Evolutionary conservation across 30 jellyfish, hydroid and myxozoan genomes (phyloP), one percentile per base, ranked within the genome.

Genomic region (Cassiopea andromeda): DNA sequence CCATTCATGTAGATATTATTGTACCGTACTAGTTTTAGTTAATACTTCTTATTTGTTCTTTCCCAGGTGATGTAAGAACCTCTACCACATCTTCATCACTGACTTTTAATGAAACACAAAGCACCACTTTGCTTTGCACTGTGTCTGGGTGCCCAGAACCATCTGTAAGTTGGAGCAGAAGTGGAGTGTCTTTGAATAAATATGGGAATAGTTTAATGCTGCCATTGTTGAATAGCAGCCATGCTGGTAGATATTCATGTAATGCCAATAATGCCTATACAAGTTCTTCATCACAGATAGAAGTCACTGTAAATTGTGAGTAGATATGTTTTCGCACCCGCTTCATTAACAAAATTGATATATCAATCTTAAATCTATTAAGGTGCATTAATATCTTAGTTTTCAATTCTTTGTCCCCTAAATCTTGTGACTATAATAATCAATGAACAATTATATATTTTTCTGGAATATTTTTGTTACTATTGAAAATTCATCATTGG

Each of bases 241-340:
- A 70, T 70, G 79, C 79, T 70, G 79, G 79, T 7, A 1, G 27
- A 7, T 70, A 70, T 43, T 18, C 79, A 18, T 70, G 79, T 38
- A 9, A 1, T 70, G 79, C 79, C 16, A 0, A 1, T 4, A 70
- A 70, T 70, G 79, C 0, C 10, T 70, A 70, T 38, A 70, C 57
- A 18, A 70, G 27, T 15, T 19, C 79, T 3, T 70, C 79, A 16
- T 70, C 79, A 16, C 7, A 19, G 1, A 18, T 70, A 8, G 57
- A 70, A 70, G 49, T 70, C 0, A 70, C 54, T 2, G 79, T 70
- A n/a, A 70, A 70, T 15, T 70, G 79, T 70, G 27, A 70, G 79
- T 70, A n/a, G 19, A 1, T 4, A 2, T 61, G 43, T 14, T 61
- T 61, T 9, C 9, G 8, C 9, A 5, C 64, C 9, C 9, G 5